phyloP scores from a whole-genome alignment of 2,797 vertebrate genomes.

The Helarctos malayanus region DNA sequence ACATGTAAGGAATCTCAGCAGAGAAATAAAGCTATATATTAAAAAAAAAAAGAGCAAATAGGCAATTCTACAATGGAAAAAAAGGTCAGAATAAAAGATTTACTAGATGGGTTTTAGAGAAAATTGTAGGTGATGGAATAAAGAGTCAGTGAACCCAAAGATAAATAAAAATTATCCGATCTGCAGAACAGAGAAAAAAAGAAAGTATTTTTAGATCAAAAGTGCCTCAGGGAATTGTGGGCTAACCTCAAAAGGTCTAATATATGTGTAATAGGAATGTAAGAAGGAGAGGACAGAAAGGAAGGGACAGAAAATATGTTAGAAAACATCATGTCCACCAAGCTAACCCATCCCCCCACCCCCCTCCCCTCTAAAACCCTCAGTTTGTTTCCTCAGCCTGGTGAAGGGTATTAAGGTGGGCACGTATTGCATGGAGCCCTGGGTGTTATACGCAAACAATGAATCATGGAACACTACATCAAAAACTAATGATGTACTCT shows the following conservation, averaged over 20 bases:
- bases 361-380: too few relatives aligned
- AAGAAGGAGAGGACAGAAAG: neutral
- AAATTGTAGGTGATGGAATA: neutral
- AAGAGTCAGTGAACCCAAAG: neutral
- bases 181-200: conserved; percentile 2
- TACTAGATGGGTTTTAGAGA: neutral
- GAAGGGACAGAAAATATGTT: neutral
- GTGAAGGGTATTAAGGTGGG: too few relatives aligned
- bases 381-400: too few relatives aligned
- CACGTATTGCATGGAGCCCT: too few relatives aligned
- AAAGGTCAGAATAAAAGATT: neutral
- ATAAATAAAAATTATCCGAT: neutral
- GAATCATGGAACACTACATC: too few relatives aligned
- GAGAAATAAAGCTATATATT: neutral
- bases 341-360: too few relatives aligned
- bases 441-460: too few relatives aligned
- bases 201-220: neutral
- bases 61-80: neutral
- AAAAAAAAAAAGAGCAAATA: neutral
- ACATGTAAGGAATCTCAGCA: neutral
- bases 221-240: neutral
- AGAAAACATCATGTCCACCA: neutral
- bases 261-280: neutral
- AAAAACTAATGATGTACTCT: too few relatives aligned
- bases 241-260: neutral